phyloP scores from a whole-genome alignment of 53 echinoderm and acorn worm species.

The Zoroaster sp. region DNA sequence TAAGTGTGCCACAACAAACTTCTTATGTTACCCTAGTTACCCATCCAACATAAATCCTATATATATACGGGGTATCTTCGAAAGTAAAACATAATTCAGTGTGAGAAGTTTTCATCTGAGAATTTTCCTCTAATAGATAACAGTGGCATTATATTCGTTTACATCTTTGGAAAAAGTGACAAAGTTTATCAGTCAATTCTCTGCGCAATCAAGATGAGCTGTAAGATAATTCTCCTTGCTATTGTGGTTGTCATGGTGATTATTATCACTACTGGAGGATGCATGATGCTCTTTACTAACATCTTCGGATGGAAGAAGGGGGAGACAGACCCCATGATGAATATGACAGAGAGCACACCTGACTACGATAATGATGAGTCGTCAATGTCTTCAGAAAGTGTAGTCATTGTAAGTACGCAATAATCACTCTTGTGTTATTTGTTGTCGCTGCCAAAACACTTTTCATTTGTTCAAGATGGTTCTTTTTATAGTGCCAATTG shows the following conservation, averaged over 20 bases:
- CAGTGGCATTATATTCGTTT: neutral
- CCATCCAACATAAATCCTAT: neutral
- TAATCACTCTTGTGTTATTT: too few species aligned
- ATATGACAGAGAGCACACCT: neutral
- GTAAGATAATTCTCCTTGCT: neutral
- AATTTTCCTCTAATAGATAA: too few species aligned
- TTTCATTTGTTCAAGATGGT: too few species aligned
- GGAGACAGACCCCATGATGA: neutral
- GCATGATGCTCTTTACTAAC: slow-evolving; percentile 1
- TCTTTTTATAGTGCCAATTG: neutral
- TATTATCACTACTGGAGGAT: neutral
- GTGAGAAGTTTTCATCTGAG: neutral
- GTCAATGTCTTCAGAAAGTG: neutral
- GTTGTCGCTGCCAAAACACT: too few species aligned
- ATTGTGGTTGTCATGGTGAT: neutral
- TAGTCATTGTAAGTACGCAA: neutral
- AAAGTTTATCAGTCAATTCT: too few species aligned
- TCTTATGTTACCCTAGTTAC: neutral
- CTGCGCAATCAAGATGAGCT: neutral
- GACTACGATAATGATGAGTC: neutral
- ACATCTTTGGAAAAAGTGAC: neutral
- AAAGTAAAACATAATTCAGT: neutral
- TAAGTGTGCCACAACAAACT: neutral
- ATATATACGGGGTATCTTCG: neutral
- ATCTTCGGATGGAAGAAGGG: slow-evolving; percentile 5